These are phyloP conservation scores for Eulacestoma nigropectus DNA, from an alignment of 2,113 vertebrate genomes.

Conservation along the genomic window DNA sequence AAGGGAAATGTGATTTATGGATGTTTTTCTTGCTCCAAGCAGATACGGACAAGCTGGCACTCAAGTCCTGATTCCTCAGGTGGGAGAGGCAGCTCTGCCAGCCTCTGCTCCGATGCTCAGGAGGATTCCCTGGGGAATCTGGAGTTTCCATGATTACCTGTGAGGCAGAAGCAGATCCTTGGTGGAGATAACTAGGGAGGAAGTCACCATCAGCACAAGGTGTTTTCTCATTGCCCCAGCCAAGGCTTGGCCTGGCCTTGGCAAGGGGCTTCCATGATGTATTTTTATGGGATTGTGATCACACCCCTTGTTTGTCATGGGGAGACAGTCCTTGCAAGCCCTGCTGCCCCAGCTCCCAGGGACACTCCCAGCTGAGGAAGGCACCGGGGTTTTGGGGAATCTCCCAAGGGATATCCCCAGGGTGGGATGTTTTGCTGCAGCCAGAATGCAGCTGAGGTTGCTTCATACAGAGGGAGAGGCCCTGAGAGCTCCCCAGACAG, in stretches of 20 bases:
- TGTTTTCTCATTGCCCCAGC: not conserved
- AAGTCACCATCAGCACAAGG: not conserved
- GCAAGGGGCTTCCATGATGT: rapidly evolving
- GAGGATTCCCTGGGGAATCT: not conserved
- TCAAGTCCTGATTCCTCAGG: not conserved
- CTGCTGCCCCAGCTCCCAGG: not conserved
- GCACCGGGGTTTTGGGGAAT: not conserved
- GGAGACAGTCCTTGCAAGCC: not conserved
- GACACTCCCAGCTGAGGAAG: not conserved
- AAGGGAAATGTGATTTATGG: not conserved
- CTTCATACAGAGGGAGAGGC: not conserved
- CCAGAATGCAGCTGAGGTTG: not conserved
- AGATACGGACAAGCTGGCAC: rapidly evolving
- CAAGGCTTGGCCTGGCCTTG: not conserved
- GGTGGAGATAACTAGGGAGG: not conserved
- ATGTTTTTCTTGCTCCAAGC: not conserved
- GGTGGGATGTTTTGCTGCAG: not conserved
- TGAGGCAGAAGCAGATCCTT: not conserved
- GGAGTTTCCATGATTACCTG: not conserved
- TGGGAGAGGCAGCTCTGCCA: not conserved
- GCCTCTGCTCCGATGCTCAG: rapidly evolving
- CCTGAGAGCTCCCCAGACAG: not conserved
- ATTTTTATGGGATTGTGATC: not conserved
- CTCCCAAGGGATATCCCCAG: not conserved
- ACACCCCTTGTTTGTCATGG: rapidly evolving